A percentile compares a stretch with the other conserved stretches of the same genome.
phyloP scores from a whole-genome alignment of 2,888 invertebrate genomes.

The Margaritifera margaritifera region DNA sequence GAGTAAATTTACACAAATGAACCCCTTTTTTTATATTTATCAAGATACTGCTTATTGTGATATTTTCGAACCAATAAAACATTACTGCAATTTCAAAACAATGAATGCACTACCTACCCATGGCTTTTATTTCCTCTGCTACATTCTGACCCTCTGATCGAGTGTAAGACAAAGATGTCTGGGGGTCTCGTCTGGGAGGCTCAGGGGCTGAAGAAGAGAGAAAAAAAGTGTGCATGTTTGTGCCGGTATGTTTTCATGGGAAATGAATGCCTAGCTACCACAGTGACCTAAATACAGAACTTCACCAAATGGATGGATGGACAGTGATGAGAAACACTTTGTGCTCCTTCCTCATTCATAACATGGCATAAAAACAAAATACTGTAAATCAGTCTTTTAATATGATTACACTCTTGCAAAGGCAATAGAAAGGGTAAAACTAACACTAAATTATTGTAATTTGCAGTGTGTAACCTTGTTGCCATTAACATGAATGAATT shows the following conservation, averaged over 20 bases:
- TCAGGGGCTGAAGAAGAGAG: slow-evolving; percentile 82
- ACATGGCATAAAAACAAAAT: too few relatives aligned
- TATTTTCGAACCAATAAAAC: slow-evolving; percentile 6
- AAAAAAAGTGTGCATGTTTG: background rate
- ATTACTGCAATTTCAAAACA: background rate
- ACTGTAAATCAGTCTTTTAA: too few relatives aligned
- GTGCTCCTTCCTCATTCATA: too few relatives aligned
- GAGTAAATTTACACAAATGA: too few relatives aligned
- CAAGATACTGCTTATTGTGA: background rate
- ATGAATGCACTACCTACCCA: slow-evolving; percentile 56
- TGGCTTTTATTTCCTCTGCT: slow-evolving; percentile 83
- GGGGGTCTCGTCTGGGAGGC: slow-evolving; percentile 94
- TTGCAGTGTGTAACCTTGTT: too few relatives aligned
- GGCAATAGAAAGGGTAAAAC: too few relatives aligned
- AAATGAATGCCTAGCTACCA: background rate
- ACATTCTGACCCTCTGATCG: slow-evolving; percentile 90
- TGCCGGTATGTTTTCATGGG: background rate
- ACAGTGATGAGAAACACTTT: too few relatives aligned
- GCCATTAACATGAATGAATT: too few relatives aligned
- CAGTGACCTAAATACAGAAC: background rate
- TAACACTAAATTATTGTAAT: too few relatives aligned
- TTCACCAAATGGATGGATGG: background rate
- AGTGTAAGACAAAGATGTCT: slow-evolving; percentile 94
- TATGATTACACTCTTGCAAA: too few relatives aligned
- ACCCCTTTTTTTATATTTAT: too few relatives aligned